Conservation (phyloP, 2,797 vertebrate species). For the Steatocranus sp. region DNA sequence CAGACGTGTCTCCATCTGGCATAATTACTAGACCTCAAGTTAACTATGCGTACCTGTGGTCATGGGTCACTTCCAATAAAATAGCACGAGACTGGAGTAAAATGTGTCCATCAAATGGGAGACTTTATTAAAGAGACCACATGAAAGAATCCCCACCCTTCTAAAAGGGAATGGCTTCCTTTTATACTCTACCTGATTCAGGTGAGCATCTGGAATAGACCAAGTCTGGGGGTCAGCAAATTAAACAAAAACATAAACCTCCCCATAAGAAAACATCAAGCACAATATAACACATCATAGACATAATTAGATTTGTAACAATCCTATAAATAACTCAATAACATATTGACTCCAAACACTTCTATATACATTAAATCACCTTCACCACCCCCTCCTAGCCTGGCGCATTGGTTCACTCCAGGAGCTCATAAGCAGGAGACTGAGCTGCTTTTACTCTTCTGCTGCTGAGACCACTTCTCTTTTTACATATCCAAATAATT, state of each 20-base stretch:
- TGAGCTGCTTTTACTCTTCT: neutral
- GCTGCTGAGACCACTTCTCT: neutral
- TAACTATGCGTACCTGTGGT: neutral
- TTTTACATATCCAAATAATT: neutral
- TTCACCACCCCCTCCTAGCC: neutral
- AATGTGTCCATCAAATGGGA: neutral
- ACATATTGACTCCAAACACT: neutral
- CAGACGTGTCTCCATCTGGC: neutral
- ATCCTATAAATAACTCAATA: neutral
- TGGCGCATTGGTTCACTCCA: fast-evolving
- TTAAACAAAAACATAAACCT: neutral
- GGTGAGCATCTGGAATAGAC: neutral
- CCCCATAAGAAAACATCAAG: neutral
- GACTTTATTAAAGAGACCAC: neutral
- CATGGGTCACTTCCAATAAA: neutral
- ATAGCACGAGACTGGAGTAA: neutral
- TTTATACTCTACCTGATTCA: neutral
- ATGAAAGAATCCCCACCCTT: neutral
- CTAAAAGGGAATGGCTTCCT: fast-evolving
- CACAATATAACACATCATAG: neutral
- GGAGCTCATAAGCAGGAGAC: neutral
- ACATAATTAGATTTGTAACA: neutral
- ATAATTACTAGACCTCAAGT: neutral
- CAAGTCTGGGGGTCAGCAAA: neutral
- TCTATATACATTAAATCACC: fast-evolving